Evolutionary conservation across 2,888 invertebrate species (phyloP), one percentile per base, ranked within the genome.

Genomic region (Tholera decimalis): DNA sequence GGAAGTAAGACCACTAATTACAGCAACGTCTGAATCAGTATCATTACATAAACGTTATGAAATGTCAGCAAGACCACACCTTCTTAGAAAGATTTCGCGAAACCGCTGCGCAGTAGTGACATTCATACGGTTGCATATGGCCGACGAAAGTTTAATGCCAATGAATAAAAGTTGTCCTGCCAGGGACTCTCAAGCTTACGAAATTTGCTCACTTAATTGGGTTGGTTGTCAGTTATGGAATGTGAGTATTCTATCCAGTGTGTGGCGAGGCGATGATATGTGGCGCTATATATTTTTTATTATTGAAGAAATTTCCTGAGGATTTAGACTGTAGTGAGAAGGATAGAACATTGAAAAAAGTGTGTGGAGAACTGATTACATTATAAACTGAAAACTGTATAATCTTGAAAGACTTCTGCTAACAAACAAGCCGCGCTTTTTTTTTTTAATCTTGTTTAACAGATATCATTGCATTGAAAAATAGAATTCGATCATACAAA

Each of bases 131-230:
- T 26, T 22, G 28, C 56, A 51, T 77, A 78, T 71, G 73, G 58
- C 49, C 66, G 71, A 83, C 79, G 87, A 87, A 88, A 89, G 87
- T 84, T 79, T 66, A 63, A 73, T 77, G 59, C 50, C 79, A 81
- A 83, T 82, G 81, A 82, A 89, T 88, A 90, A 89, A 89, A 90
- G 88, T 89, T 83, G 90, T 89, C 85, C 47, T 62, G 65, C 88
- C 76, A 85, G 83, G 81, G 85, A 85, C 91, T 91, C 90, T 92
- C 88, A 77, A 84, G 83, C 84, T 91, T 89, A 88, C 88, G 88
- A 90, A 89, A 90, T 88, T 71, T 83, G 78, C 80, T 75, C 71
- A 81, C 83, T 85, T 87, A 87, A 86, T 88, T 86, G 86, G 85
- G 86, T 80, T 82, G 83, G 59, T 62, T 82, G 86, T 85, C 86